Percentiles rank a stretch among this genome's conserved stretches.
These are phyloP conservation scores for Enoplosus armatus DNA, from an alignment of 2,797 vertebrate species.

Conservation along the genomic window DNA sequence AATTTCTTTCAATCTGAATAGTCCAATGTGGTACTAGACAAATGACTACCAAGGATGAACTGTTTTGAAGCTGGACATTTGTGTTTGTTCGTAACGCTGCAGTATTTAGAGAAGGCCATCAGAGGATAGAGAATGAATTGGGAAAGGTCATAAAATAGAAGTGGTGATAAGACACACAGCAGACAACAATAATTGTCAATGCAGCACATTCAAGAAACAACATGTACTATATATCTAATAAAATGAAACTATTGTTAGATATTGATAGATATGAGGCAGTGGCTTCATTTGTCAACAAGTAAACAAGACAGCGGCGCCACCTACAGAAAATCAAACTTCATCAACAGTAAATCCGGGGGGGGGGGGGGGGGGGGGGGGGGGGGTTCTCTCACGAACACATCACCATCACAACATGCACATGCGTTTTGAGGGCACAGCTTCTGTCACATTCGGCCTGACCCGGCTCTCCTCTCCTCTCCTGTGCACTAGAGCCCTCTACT, in stretches of 20 bases:
- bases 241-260: neutral
- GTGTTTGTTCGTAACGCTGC: neutral
- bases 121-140: neutral
- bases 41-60: neutral
- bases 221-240: neutral
- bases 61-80: neutral
- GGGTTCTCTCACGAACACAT: neutral
- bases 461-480: neutral
- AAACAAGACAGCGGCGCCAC: conserved; percentile 5
- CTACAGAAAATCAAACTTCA: neutral
- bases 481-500: neutral
- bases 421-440: neutral
- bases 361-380: no score
- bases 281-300: no score
- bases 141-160: neutral
- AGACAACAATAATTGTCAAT: neutral
- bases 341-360: neutral
- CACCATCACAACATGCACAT: neutral
- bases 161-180: neutral
- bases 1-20: neutral
- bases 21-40: neutral
- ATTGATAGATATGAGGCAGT: neutral
- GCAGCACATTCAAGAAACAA: neutral
- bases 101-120: neutral
- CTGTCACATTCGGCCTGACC: no score